Evolutionary conservation across 1,140 invertebrate species (phyloP), one percentile per base, ranked within the genome.

Genomic region (Drosophila athabasca): DNA sequence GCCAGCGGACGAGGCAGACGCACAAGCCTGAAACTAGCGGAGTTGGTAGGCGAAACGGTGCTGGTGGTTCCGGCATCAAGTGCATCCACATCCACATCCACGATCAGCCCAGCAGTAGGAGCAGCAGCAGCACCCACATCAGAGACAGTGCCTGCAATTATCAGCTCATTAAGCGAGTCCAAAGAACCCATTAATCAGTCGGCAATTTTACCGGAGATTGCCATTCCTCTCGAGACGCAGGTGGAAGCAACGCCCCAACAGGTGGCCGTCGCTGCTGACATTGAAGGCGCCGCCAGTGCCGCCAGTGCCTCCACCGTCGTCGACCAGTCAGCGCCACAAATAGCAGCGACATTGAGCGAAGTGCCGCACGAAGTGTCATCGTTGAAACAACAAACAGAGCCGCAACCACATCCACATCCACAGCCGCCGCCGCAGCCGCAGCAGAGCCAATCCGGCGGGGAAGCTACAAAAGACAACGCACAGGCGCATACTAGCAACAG

Each of bases 131-230:
- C 55, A 41, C 6, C 44, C 51, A 19, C 8, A 46, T 31, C 43
- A 46, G 29, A 46, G 53, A n/a, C 69, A 48, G 53, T 54, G 64
- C 46, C 68, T 61, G 50, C 48, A 35, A 48, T 45, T 31, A 72
- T n/a, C 51, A 60, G 54, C 44, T 48, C 62, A 62, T 62, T 62
- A 62, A 70, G 22, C 67, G 70, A 72, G 83, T 79, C 75, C 79
- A 88, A 88, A 76, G 76, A 88, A 87, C 79, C 58, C 79, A 87
- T 87, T 66, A 62, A 79, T 88, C 83, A 87, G 71, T 35, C 51
- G 15, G 15, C 7, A 44, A 11, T 39, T 39, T 11, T 39, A 13
- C 35, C 35, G 35, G 35, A 39, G 31, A 31, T 31, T 9, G 8
- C 31, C 31, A 31, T 31, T 31, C 31, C 31, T 3, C 3, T 9